Evolutionary conservation across 2,888 invertebrate genomes (phyloP).

Genomic region (Lasioglossum lativentre): DNA sequence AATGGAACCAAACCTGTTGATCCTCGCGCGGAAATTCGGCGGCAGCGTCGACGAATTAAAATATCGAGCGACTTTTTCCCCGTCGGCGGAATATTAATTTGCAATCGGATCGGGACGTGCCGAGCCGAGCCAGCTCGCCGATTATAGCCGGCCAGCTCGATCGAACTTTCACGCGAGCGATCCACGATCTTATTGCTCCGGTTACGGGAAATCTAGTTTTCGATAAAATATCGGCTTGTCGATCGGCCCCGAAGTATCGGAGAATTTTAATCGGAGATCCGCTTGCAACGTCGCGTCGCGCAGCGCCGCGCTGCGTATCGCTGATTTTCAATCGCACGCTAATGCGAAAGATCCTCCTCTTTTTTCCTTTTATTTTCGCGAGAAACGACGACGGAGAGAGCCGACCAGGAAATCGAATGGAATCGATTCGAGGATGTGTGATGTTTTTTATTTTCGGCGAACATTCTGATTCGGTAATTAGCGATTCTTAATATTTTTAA

Average conservation of each 20-base stretch:
- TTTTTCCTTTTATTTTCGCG: neutral
- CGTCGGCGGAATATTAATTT: conserved; percentile 18
- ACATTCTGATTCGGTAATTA: neutral
- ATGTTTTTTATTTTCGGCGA: neutral
- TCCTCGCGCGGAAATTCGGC: conserved; percentile 31
- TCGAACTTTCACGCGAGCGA: neutral
- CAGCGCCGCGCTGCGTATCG: neutral
- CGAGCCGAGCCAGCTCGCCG: neutral
- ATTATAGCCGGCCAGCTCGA: neutral
- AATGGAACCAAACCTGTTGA: conserved; percentile 43
- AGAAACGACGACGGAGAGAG: neutral
- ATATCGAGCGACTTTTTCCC: conserved; percentile 16
- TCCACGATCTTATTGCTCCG: conserved; percentile 11
- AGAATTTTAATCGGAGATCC: neutral
- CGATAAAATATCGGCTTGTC: neutral
- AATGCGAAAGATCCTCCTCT: neutral
- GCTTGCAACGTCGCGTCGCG: neutral
- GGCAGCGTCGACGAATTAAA: conserved; percentile 26
- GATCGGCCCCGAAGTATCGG: neutral
- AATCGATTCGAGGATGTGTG: neutral
- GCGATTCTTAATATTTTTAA: neutral
- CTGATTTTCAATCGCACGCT: conserved; percentile 1
- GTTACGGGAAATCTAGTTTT: conserved; percentile 11
- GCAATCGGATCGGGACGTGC: conserved; percentile 4
- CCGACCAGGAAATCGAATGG: neutral